These are phyloP conservation scores for Catocala nupta DNA, from an alignment of 2,888 invertebrate genomes.

Conservation along the genomic window DNA sequence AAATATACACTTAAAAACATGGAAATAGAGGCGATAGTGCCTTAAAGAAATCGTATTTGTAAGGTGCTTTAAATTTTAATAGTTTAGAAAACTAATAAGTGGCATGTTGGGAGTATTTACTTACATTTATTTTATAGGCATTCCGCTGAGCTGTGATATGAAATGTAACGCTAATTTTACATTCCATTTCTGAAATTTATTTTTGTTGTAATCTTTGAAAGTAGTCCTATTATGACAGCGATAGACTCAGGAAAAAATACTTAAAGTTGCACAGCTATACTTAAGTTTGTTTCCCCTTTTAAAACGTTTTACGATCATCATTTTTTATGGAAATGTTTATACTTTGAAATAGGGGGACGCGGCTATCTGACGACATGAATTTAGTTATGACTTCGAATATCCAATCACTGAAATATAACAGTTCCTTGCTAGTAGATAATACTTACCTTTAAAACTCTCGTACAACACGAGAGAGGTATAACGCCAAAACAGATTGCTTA, in stretches of 20 bases:
- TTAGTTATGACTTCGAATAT: slow-evolving; percentile 16
- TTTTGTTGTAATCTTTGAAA: too few species aligned
- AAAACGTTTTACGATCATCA: slow-evolving; percentile 30
- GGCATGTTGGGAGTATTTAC: slow-evolving; percentile 2
- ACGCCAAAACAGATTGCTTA: too few species aligned
- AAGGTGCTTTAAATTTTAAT: slow-evolving; percentile 30
- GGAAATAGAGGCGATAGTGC: slow-evolving; percentile 10
- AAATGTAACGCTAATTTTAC: too few species aligned
- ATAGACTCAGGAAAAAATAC: too few species aligned
- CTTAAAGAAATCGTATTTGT: background rate
- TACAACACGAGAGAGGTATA: too few species aligned
- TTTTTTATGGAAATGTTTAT: slow-evolving; percentile 42
- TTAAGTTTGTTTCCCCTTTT: slow-evolving; percentile 20
- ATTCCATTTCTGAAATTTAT: too few species aligned
- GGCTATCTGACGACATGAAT: slow-evolving; percentile 18
- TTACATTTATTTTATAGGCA: background rate
- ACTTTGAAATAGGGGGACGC: slow-evolving; percentile 19
- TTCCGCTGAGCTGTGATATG: background rate
- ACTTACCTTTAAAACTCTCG: too few species aligned
- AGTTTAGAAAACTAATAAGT: slow-evolving; percentile 39
- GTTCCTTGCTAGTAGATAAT: too few species aligned
- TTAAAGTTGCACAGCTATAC: too few species aligned
- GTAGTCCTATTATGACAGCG: too few species aligned
- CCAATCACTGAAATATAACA: slow-evolving; percentile 22
- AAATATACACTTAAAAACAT: slow-evolving; percentile 19